A percentile compares a stretch with the other conserved stretches of the same genome.
phyloP scores from a whole-genome alignment of 2,113 vertebrate species.

The Salvelinus alpinus region DNA sequence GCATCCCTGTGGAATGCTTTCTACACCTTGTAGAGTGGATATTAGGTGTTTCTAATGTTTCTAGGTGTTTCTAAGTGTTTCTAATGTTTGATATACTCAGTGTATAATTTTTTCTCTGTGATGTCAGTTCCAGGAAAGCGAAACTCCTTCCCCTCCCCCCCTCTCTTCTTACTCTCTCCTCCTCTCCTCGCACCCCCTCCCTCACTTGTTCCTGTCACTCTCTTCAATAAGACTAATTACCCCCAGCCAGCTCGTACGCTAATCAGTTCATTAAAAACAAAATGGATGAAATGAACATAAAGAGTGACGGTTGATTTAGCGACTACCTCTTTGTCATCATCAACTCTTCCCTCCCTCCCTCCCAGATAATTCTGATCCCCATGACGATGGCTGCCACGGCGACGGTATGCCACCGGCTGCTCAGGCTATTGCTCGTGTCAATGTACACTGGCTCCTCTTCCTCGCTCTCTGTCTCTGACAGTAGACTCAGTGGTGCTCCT shows the following conservation, averaged over 20 bases:
- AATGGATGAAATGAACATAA: constrained; percentile 77
- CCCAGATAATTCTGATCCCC: constrained; percentile 11
- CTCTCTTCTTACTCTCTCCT: not conserved
- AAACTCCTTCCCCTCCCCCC: not conserved
- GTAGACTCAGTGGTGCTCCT: constrained; percentile 26
- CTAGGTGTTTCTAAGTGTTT: too few species aligned
- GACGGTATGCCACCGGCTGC: constrained; percentile 36
- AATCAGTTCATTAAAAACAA: constrained; percentile 83
- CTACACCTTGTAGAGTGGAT: too few species aligned
- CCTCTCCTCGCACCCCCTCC: constrained; percentile 46
- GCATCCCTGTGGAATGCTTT: too few species aligned
- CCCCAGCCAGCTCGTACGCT: constrained; percentile 72
- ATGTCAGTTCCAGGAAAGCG: constrained; percentile 41
- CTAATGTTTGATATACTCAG: too few species aligned
- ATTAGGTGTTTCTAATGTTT: too few species aligned
- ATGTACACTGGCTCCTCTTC: not conserved
- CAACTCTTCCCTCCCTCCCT: constrained; percentile 20
- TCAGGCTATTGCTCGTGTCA: constrained; percentile 9
- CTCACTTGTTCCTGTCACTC: constrained; percentile 69
- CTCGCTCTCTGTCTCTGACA: not conserved
- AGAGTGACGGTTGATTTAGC: constrained; percentile 72
- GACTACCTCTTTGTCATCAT: constrained; percentile 61
- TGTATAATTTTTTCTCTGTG: not conserved
- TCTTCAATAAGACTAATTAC: constrained; percentile 78
- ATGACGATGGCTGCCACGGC: constrained; percentile 1